A percentile compares a stretch with the other conserved stretches of the same genome.
Evolutionary conservation across 2,113 vertebrate species (phyloP).

Genomic region (Nothoprocta pentlandii): DNA sequence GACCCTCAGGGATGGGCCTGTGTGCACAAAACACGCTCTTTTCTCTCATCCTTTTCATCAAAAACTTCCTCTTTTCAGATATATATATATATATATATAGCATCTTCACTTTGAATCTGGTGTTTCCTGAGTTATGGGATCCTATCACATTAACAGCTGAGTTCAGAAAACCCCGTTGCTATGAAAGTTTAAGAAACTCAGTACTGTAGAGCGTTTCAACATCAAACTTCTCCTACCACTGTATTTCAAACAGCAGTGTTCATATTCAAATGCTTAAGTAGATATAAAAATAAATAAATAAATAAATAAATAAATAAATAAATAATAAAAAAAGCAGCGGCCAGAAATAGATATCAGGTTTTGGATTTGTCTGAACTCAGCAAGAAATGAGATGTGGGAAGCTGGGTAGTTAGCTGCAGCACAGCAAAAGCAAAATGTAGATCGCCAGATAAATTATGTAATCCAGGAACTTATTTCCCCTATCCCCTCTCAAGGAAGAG

Average conservation of each 20-base stretch:
- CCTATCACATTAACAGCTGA: not conserved
- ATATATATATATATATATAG: not conserved
- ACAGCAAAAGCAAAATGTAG: not conserved
- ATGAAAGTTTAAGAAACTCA: not conserved
- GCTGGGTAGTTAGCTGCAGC: not conserved
- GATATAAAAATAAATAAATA: not conserved
- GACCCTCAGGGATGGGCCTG: fast-evolving
- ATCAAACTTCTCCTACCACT: not conserved
- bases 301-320: not conserved
- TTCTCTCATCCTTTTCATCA: not conserved
- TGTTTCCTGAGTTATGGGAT: not conserved
- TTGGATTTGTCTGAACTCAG: not conserved
- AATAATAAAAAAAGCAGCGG: not conserved
- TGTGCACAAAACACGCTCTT: not conserved
- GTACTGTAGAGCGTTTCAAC: not conserved
- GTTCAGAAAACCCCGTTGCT: not conserved
- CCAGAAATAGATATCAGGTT: not conserved
- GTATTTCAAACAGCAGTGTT: not conserved
- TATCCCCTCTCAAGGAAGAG: not conserved
- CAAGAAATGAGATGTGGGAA: not conserved
- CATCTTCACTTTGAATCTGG: not conserved
- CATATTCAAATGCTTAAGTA: not conserved
- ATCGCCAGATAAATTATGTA: not conserved
- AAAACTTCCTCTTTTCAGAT: not conserved
- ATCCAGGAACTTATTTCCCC: not conserved